phyloP scores from a whole-genome alignment of 2,113 vertebrate genomes.

The Triplophysa tibetana region DNA sequence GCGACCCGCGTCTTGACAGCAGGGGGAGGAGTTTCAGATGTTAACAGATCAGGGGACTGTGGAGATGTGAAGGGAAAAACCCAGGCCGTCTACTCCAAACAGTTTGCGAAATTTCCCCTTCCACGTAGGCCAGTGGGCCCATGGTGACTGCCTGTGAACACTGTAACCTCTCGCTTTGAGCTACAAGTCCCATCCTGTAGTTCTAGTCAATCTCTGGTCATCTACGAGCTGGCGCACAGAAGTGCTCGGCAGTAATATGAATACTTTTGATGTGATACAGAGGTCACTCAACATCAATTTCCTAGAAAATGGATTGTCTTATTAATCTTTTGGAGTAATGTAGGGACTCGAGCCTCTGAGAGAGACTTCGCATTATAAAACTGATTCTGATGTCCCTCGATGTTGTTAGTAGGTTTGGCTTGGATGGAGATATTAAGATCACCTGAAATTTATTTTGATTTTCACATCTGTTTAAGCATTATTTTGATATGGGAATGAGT shows the following conservation, averaged over 20 bases:
- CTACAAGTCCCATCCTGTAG: not conserved
- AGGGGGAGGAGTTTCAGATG: conserved; percentile 45
- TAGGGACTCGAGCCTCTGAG: too few species aligned
- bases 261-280: not conserved
- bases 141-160: not conserved
- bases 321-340: not conserved
- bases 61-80: conserved; percentile 51
- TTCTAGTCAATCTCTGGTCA: not conserved
- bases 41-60: conserved; percentile 39
- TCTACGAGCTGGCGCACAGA: not conserved
- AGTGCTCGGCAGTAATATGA: not conserved
- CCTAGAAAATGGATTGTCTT: too few species aligned
- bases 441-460: too few species aligned
- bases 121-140: conserved; percentile 8
- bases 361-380: too few species aligned
- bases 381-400: too few species aligned
- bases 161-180: not conserved
- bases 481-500: too few species aligned
- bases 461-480: too few species aligned
- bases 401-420: too few species aligned
- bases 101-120: conserved; percentile 27
- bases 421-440: too few species aligned
- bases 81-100: conserved; percentile 17
- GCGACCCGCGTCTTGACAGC: conserved; percentile 24
- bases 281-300: not conserved